Conservation (phyloP, 2,113 vertebrate species). For the Oryzias curvinotus region DNA sequence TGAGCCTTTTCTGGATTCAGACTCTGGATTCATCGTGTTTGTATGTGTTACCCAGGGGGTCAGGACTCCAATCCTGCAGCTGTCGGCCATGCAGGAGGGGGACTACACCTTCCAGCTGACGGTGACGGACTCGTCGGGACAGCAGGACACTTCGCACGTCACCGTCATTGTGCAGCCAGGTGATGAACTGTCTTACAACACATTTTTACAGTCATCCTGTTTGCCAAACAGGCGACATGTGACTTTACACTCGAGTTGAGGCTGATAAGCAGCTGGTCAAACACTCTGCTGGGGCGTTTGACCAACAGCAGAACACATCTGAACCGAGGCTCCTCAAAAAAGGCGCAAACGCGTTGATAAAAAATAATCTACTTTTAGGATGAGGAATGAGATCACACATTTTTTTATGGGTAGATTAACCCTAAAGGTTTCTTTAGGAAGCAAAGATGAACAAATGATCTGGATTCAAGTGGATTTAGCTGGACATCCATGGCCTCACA, state of each 20-base stretch:
- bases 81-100: constrained; percentile 96
- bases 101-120: constrained; percentile 98
- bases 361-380: too few relatives aligned
- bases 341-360: too few relatives aligned
- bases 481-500: too few relatives aligned
- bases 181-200: not conserved
- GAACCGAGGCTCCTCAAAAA: not conserved
- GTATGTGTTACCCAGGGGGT: constrained; percentile 81
- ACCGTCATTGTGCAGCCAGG: constrained; percentile 95
- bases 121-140: constrained; percentile 91
- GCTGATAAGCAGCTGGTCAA: not conserved
- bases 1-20: not conserved
- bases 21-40: not conserved
- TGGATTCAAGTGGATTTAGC: not conserved
- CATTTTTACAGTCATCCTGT: too few relatives aligned
- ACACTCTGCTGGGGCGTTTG: not conserved
- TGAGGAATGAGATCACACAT: too few relatives aligned
- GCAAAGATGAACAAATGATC: not conserved
- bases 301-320: not conserved
- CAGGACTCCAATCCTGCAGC: constrained; percentile 87
- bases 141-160: constrained; percentile 91
- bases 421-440: too few relatives aligned
- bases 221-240: constrained; percentile 3
- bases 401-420: too few relatives aligned
- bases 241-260: not conserved